These are phyloP conservation scores for Ceratina calcarata DNA, from an alignment of 1,140 invertebrate genomes.

Conservation along the genomic window DNA sequence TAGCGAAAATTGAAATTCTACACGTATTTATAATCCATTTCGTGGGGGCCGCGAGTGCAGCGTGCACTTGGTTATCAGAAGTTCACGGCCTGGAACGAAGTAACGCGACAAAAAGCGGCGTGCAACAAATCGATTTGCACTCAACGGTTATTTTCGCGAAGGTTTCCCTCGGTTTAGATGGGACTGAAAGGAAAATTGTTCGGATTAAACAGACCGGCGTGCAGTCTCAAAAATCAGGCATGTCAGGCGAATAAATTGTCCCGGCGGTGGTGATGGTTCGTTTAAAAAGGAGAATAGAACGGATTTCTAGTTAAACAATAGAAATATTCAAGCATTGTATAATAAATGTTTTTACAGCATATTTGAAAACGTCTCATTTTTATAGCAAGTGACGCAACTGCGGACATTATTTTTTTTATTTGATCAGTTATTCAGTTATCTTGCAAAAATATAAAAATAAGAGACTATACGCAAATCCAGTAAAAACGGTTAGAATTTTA, in stretches of 20 bases:
- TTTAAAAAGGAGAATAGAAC: no score
- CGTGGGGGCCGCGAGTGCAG: neutral
- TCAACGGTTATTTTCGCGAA: neutral
- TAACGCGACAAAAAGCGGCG: conserved; percentile 8
- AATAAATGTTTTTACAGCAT: no score
- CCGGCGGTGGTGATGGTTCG: no score
- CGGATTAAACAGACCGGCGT: neutral
- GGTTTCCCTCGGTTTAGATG: neutral
- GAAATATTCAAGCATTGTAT: no score
- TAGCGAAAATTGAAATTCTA: neutral
- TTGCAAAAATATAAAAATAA: no score
- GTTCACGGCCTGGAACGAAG: neutral
- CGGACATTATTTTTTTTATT: no score
- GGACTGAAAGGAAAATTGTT: neutral
- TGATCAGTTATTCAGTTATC: no score
- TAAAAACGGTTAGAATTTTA: no score
- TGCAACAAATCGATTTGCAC: neutral
- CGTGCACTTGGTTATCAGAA: conserved; percentile 2
- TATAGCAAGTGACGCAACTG: no score
- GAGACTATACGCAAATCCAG: no score
- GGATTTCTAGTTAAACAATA: no score
- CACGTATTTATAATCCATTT: conserved; percentile 11
- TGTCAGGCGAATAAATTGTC: neutral
- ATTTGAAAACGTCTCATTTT: no score
- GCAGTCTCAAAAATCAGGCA: neutral